A percentile compares a stretch with the other conserved stretches of the same genome.
Evolutionary conservation across 2,888 invertebrate species (phyloP).

Genomic region (Portevinia maculata): DNA sequence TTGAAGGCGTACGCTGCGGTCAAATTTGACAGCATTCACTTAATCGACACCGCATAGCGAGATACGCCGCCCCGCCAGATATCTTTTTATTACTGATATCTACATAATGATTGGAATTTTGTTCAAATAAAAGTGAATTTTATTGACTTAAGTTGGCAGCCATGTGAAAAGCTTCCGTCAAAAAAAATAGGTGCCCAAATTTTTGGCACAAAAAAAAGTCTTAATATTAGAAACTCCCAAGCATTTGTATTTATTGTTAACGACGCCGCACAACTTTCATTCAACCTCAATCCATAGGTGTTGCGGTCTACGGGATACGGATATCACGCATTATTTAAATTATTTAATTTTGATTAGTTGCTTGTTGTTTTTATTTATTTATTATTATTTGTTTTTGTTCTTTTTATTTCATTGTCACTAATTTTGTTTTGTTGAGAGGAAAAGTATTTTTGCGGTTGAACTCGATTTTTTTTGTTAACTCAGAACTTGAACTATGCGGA

Average conservation of each 20-base stretch:
- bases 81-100: too few relatives aligned
- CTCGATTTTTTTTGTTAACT: too few relatives aligned
- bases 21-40: background rate
- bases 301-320: too few relatives aligned
- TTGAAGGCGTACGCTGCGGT: slow-evolving; percentile 21
- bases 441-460: too few relatives aligned
- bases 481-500: too few relatives aligned
- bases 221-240: slow-evolving; percentile 25
- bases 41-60: too few relatives aligned
- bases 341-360: background rate
- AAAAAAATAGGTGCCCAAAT: background rate
- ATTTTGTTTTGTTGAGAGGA: too few relatives aligned
- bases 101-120: slow-evolving; percentile 4
- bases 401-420: too few relatives aligned
- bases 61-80: too few relatives aligned
- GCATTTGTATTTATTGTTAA: slow-evolving; percentile 9
- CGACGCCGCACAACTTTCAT: slow-evolving; percentile 39
- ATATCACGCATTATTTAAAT: slow-evolving; percentile 17
- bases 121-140: slow-evolving; percentile 36
- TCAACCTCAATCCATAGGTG: background rate
- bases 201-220: background rate
- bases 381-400: too few relatives aligned
- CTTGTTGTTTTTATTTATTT: too few relatives aligned
- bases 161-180: background rate
- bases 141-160: background rate